Base-by-base conservation (phyloP, 2,113 vertebrate species). In the Oxygymnocypris stewartii region DNA sequence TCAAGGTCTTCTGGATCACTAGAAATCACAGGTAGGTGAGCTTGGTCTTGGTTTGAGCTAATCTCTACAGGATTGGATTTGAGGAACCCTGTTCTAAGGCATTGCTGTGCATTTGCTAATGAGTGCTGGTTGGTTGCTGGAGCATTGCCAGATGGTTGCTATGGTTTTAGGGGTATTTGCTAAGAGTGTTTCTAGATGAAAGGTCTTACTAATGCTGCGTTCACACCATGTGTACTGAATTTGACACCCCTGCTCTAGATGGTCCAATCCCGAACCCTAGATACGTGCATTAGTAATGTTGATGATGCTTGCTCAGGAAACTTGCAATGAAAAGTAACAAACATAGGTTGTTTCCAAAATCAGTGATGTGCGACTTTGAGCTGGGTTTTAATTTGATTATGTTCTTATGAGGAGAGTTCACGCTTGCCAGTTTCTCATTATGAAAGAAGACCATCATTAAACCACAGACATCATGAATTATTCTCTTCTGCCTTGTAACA, bases 401-500 rank as follows among this genome's bases (percentile, higher is more conserved):
- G 23, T 31, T 28, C 44, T 84, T 42, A 73, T 84, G 69, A 84
- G 23, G 18, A 31, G 28, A 47, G 25, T 40, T 40, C 47, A 42
- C 31, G 35, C 82, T 25, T 80, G 51, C 14, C 51, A 47, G 31
- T 86, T 44, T 77, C 57, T 75, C 59, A 85, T 85, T 75, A 74
- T 4, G 11, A 69, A 40, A 63, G 7, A 81, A 37, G 54, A 75
- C 37, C 14, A 84, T 57, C 44, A 76, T 67, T 81, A 88, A 75
- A 85, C 23, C 31, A 16, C 61, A 83, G n/a, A n/a, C 76, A 84
- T 12, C 28, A 49, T 79, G 40, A 74, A 87, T 85, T 65, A 80
- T 37, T 80, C 47, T 63, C 65, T 73, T 71, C 51, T 84, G 81
- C 75, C n/a, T n/a, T 51, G 77, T 78, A 40, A 84, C 6, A 81